Base-by-base conservation (phyloP, 2,113 vertebrate genomes). In the Sebastes schlegelii region DNA sequence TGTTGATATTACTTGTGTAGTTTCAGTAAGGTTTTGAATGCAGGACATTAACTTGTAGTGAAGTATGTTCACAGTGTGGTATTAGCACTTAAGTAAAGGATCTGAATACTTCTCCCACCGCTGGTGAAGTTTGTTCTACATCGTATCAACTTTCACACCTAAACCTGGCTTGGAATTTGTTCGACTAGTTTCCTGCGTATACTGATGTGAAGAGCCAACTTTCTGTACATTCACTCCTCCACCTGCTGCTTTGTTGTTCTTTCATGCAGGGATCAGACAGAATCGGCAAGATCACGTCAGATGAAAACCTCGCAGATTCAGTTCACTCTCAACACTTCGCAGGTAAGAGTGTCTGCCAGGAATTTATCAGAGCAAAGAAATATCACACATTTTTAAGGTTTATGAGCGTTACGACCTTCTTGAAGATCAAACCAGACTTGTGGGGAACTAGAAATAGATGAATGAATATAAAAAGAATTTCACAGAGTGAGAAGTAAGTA, bases 311-410 rank as follows among this genome's bases (percentile, higher is more conserved):
- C n/a, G 91, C 96, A 0, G 97, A 97, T 55, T 91, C 95, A 0
- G 95, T 97, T 72, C 94, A 95, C 54, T 92, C 96, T 13, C 93
- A 97, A 46, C 97, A 96, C 85, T 98, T 99, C 77, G 95, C 97
- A 85, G 97, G 98, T 98, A 86, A 91, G 42, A 43, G 23, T 0
- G 46, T 69, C 34, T 60, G 42, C 74, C 42, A 23, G 70, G n/a
- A 60, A 1, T 64, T 8, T 2, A 55, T 46, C 45, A 26, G 19
- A 48, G 71, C 16, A 3, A 19, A 45, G n/a, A 17, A 21, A 40
- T 1, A 8, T 45, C 54, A 67, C 43, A 45, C 13, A 4, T 69
- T 17, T 46, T 52, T 16, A 52, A 46, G 65, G 23, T 55, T 42
- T 57, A 10, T 19, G 3, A 26, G 45, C 34, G n/a, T n/a, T 21